Conservation (phyloP, 2,113 vertebrate species). For the Lepidothrix coronata region DNA sequence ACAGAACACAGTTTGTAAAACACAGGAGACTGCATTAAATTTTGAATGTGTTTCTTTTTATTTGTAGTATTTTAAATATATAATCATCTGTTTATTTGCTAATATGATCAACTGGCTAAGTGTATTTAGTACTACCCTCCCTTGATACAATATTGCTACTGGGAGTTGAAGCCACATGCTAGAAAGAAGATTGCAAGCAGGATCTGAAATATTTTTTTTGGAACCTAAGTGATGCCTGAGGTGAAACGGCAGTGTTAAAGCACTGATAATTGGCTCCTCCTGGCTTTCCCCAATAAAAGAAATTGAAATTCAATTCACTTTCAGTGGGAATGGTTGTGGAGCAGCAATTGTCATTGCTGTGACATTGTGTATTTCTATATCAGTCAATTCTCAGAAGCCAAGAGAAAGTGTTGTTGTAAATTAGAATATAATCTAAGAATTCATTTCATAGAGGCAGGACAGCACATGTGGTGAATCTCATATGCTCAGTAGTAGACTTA, state of each 20-base stretch:
- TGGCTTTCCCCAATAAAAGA: slow-evolving; percentile 63
- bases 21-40: neutral
- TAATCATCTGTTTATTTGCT: neutral
- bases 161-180: neutral
- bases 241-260: slow-evolving; percentile 68
- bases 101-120: neutral
- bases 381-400: slow-evolving; percentile 13
- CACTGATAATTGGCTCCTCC: slow-evolving; percentile 71
- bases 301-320: slow-evolving; percentile 76
- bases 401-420: slow-evolving; percentile 15
- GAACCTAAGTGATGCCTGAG: slow-evolving; percentile 60
- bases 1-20: neutral
- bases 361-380: slow-evolving; percentile 66
- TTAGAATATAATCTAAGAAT: slow-evolving; percentile 28
- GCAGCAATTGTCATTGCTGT: slow-evolving; percentile 71
- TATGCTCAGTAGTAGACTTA: neutral
- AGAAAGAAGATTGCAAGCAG: slow-evolving; percentile 38
- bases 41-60: neutral
- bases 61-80: neutral
- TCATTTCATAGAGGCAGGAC: neutral
- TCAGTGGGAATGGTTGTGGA: slow-evolving; percentile 53
- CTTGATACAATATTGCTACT: neutral
- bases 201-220: slow-evolving; percentile 66
- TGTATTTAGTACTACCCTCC: slow-evolving; percentile 14
- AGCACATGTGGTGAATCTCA: neutral